These are phyloP conservation scores for Vandiemenella viatica DNA, from an alignment of 2,888 invertebrate species.

Conservation along the genomic window DNA sequence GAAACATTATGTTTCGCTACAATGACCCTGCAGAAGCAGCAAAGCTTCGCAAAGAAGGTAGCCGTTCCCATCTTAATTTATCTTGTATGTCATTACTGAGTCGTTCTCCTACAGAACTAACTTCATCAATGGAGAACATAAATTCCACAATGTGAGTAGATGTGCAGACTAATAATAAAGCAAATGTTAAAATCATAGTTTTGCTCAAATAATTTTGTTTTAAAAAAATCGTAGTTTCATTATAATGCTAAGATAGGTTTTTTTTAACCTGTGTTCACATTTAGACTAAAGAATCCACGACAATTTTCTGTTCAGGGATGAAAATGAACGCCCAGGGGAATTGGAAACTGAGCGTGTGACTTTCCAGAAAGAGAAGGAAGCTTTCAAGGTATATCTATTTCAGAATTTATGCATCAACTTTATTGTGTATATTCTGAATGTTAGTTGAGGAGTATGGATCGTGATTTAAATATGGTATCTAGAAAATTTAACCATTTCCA, in stretches of 20 bases:
- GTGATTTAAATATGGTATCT: too few species aligned
- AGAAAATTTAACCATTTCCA: too few species aligned
- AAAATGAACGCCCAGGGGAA: conserved; percentile 27
- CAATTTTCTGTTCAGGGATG: too few species aligned
- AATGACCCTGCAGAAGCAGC: conserved; percentile 83
- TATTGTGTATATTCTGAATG: too few species aligned
- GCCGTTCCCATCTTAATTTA: conserved; percentile 54
- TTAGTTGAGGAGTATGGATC: too few species aligned
- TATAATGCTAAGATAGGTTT: too few species aligned
- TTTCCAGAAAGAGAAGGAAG: conserved; percentile 29
- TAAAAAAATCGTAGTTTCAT: conserved; percentile 28
- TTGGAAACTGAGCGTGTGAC: conserved; percentile 29
- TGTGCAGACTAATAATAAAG: not conserved
- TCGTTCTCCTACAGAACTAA: conserved; percentile 66
- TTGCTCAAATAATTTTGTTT: conserved; percentile 1
- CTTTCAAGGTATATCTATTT: conserved; percentile 25
- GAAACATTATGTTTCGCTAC: conserved; percentile 72
- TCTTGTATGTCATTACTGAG: conserved; percentile 67
- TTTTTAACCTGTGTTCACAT: too few species aligned
- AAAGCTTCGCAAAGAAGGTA: conserved; percentile 59
- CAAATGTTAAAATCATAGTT: too few species aligned
- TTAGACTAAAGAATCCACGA: too few species aligned
- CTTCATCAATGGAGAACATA: conserved; percentile 29
- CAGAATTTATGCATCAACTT: too few species aligned
- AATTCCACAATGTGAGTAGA: conserved; percentile 6